Base-by-base conservation (phyloP, 2,113 vertebrate species). In the Triplophysa siluroides region DNA sequence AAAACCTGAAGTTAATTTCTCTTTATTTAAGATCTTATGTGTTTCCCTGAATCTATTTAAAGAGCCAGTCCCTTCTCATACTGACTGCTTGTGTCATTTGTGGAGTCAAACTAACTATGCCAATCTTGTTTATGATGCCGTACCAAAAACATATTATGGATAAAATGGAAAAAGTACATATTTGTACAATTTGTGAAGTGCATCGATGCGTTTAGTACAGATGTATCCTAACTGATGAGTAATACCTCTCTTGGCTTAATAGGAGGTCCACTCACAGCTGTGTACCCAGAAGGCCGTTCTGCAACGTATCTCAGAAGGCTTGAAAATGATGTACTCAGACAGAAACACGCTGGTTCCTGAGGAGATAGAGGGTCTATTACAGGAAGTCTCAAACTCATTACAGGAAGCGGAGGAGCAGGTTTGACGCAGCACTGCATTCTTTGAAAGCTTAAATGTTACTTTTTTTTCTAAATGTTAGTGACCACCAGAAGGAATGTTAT, bases 351-450 rank as follows among this genome's bases (percentile, higher is more conserved):
- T 87, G 79, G 91, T 97, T 16, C 95, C 96, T 0, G 81, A 87
- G 16, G 96, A 98, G 80, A 88, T 98, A 0, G 90, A 92, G 8
- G 79, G 81, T 0, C 92, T 89, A 63, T 7, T 94, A 79, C 91
- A 95, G 84, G 94, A 95, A 63, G 94, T 94, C 89, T 93, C 87
- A 8, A 88, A 88, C 60, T 88, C 90, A 0, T 75, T 98, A 78
- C 89, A 93, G 70, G 89, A 93, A 74, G 45, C 95, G 1, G 94
- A 96, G 78, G 91, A 91, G 5, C 95, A 98, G 97, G 97, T 98
- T 94, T 88, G 33, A 45, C 8, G 16, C 50, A 24, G 11, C 26
- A 45, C 8, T 69, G n/a, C 24, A 45, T 12, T 29, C 19, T 43
- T 64, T 68, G 1, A 43, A 23, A 2, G 13, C 43, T 61, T 23